Base-by-base conservation (phyloP, 2,113 vertebrate species). In the Octodon degus region DNA sequence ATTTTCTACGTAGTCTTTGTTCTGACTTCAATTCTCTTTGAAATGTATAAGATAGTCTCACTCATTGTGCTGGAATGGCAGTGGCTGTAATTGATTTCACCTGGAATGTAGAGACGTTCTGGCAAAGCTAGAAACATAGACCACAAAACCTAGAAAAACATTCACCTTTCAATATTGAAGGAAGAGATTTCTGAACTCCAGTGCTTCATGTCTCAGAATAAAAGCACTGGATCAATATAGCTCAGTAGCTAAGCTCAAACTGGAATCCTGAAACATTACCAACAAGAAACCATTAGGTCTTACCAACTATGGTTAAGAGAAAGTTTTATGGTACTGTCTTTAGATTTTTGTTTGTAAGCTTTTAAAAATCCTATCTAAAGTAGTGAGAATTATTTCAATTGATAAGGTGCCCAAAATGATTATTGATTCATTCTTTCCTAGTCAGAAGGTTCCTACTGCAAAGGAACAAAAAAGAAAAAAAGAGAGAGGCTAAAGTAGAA, bases 141-240 rank as follows among this genome's bases (percentile, higher is more conserved):
- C 70, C 16, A 55, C 72, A 92, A 92, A 97, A 81, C 85, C 77
- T 90, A 95, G 40, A 70, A 90, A 68, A 90, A 81, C 50, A 86
- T 47, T n/a, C 37, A 34, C 53, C 67, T 97, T 92, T 95, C 63
- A 90, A 16, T 86, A 53, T 34, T 87, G 53, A 95, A 89, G 72
- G 67, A 91, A 88, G 10, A 53, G 30, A 90, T 96, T 97, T 94
- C 96, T 93, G n/a, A 89, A 88, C 37, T 65, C 37, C 24, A 22
- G 22, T 12, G 27, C 7, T 87, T 93, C 60, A 30, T 19, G 34
- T 86, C 37, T 83, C 62, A 91, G 47, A 96, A 86, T 47, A 92
- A 93, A 93, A 95, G 82, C n/a, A 62, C 43, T 82, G 90, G 47
- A 67, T 82, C 82, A 63, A 50, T 60, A 77, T 7, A 43, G 25